Evolutionary conservation across 2,888 invertebrate genomes (phyloP), one percentile per base, ranked within the genome.

Genomic region (Drosophila kuntzei): DNA sequence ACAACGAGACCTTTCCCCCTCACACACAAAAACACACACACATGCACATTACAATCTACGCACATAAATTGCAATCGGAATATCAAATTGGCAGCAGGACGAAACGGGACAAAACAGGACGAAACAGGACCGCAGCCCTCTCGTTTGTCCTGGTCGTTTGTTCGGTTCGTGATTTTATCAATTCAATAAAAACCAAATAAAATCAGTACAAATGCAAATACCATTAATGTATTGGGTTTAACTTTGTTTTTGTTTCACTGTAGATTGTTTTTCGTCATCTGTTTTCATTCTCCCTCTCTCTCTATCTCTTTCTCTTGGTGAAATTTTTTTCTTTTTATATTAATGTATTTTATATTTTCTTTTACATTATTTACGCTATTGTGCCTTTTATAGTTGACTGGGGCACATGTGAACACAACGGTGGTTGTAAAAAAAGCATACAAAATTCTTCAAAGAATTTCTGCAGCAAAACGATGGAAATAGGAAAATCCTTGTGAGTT

Each of bases 171-270:
- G 90, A 91, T 90, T 90, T 91, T 90, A 90, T 90, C 90, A 90
- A 90, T 90, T 90, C 90, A 90, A 90, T 90, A 90, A 91, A 91
- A 91, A 89, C 85, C 78, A 87, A 90, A 90, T 90, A 90, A 90
- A 90, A 90, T 90, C 90, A 84, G 87, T 82, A 90, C 84, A 89
- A 87, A 90, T 88, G 87, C 89, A 90, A 90, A 90, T 90, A 90
- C 83, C 90, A 85, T 90, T 89, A 90, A 90, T 90, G 88, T 83
- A 88, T 88, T 82, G 80, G 82, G 78, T 81, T 86, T 87, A 79
- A 80, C 87, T 87, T 85, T 79, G 80, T 82, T 85, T 87, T 85
- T 76, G 76, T 87, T 76, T 83, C 69, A 55, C 61, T 41, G 50
- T 72, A 50, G 46, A 67, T 78, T 79, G 76, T 72, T 79, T 76